Evolutionary conservation across 2,888 invertebrate genomes (phyloP).

Genomic region (Xestia xanthographa): DNA sequence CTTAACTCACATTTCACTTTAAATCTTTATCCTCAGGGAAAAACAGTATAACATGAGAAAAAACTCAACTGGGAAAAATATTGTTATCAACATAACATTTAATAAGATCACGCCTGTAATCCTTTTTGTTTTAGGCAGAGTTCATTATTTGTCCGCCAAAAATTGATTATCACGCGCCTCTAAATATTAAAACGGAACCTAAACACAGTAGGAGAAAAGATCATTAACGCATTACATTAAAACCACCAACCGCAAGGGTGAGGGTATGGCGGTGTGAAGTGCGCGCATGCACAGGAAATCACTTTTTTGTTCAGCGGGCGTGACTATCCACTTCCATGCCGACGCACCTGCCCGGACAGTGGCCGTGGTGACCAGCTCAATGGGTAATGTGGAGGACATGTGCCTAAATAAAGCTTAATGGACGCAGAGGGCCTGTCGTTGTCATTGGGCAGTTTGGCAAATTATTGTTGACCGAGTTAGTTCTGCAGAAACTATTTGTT

Average conservation of each 20-base stretch:
- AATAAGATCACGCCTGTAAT: neutral
- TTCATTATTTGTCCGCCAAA: neutral
- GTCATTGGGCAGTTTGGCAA: neutral
- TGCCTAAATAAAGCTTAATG: constrained; percentile 33
- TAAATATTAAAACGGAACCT: neutral
- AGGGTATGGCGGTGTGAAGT: constrained; percentile 38
- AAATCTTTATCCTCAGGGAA: neutral
- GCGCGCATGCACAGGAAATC: constrained; percentile 60
- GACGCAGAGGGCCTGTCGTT: neutral
- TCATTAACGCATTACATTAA: constrained; percentile 47
- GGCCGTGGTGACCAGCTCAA: constrained; percentile 26
- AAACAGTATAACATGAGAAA: neutral
- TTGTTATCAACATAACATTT: neutral
- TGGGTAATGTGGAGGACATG: constrained; percentile 29
- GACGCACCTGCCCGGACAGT: constrained; percentile 54
- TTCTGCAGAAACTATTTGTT: neutral
- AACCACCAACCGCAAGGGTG: constrained; percentile 45
- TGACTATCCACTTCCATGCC: constrained; percentile 62
- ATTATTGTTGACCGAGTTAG: neutral
- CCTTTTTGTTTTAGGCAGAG: neutral
- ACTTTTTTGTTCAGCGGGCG: constrained; percentile 64
- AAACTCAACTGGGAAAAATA: neutral
- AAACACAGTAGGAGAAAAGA: constrained; percentile 19
- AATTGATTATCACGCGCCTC: neutral
- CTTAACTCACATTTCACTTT: neutral